phyloP scores from a whole-genome alignment of 2,797 vertebrate species.

The Mionectes olivaceus region DNA sequence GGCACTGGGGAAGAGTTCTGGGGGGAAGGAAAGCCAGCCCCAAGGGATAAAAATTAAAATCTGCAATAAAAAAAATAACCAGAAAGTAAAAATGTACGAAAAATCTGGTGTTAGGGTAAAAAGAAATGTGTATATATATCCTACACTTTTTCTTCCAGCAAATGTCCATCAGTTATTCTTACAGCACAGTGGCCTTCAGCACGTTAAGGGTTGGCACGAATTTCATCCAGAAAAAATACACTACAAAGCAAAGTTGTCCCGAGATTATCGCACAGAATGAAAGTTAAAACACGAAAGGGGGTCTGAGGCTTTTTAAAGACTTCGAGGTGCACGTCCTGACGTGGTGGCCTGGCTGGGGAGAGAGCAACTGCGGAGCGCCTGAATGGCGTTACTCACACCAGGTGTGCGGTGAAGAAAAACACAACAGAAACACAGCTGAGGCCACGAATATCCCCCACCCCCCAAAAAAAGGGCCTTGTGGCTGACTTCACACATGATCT shows the following conservation, averaged over 20 bases:
- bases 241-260: background rate
- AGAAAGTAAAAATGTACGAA: background rate
- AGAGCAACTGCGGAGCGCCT: background rate
- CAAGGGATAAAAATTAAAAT: background rate
- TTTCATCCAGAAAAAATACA: background rate
- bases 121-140: background rate
- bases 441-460: background rate
- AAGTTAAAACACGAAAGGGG: background rate
- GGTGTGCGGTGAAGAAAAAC: slow-evolving; percentile 10
- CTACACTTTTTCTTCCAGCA: background rate
- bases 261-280: background rate
- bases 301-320: background rate
- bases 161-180: background rate
- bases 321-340: background rate
- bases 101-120: background rate
- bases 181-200: background rate
- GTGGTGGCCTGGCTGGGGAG: background rate
- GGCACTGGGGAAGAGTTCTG: background rate
- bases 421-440: background rate
- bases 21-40: background rate
- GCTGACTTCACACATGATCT: slow-evolving; percentile 49
- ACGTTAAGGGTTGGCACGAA: too few relatives aligned
- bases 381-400: background rate
- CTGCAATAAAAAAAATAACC: background rate
- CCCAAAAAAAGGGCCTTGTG: background rate